Percentiles rank a stretch among this genome's conserved stretches.
Conservation (phyloP, 2,797 vertebrate genomes). For the Amblyraja radiata region DNA sequence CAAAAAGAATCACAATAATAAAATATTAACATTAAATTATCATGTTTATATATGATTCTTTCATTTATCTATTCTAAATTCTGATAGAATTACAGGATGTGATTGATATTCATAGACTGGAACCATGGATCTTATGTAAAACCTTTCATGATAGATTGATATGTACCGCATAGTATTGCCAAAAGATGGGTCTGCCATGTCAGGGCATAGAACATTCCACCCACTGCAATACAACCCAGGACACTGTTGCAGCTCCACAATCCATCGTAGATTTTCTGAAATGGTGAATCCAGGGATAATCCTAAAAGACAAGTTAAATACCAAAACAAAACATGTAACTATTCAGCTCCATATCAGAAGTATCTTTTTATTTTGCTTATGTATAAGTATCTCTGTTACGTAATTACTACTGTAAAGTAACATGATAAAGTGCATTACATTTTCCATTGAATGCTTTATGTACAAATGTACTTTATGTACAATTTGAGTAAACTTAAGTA, state of each 20-base stretch:
- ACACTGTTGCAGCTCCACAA: conserved; percentile 92
- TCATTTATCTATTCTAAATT: background rate
- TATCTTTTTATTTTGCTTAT: background rate
- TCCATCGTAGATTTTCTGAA: conserved; percentile 75
- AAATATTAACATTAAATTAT: background rate
- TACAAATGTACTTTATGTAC: background rate
- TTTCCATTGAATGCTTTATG: background rate
- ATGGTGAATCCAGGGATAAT: conserved; percentile 78
- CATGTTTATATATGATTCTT: background rate
- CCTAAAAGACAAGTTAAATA: conserved; percentile 56
- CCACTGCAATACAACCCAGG: conserved; percentile 77
- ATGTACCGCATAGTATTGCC: conserved; percentile 77
- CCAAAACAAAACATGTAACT: background rate
- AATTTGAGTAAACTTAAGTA: background rate
- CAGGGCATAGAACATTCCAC: conserved; percentile 89
- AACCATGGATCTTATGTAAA: background rate
- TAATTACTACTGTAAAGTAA: background rate
- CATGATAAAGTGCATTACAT: background rate
- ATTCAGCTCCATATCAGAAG: background rate
- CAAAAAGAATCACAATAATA: background rate
- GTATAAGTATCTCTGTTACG: background rate
- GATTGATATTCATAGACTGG: background rate
- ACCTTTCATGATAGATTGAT: background rate
- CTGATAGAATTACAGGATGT: background rate
- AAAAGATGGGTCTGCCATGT: conserved; percentile 91